Evolutionary conservation across 2,797 vertebrate genomes (phyloP).

Genomic region (Peromyscus attwateri): DNA sequence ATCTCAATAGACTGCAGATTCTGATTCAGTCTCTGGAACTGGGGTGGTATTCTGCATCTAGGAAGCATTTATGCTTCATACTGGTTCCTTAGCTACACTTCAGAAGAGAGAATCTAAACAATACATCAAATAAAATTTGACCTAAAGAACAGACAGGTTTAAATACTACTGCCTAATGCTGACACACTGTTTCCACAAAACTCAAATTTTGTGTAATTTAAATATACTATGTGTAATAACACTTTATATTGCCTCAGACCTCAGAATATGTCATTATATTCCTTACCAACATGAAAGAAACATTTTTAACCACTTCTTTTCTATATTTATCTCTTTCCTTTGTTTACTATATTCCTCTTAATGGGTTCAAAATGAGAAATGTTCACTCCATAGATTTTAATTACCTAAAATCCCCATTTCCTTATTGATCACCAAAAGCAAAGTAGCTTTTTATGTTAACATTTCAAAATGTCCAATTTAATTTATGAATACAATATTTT

Average conservation of each 20-base stretch:
- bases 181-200: background rate
- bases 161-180: background rate
- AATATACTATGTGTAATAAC: constrained; percentile 18
- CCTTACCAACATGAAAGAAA: constrained; percentile 12
- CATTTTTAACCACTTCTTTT: constrained; percentile 76
- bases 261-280: constrained; percentile 45
- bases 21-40: background rate
- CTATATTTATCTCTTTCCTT: constrained; percentile 80
- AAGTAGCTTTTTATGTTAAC: constrained; percentile 84
- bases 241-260: background rate
- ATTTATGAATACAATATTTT: constrained; percentile 84
- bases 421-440: constrained; percentile 83
- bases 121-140: background rate
- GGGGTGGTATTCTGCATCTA: background rate
- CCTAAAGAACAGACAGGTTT: background rate
- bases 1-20: background rate
- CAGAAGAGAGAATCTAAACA: background rate
- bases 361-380: constrained; percentile 81
- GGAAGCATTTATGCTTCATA: background rate
- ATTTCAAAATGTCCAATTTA: constrained; percentile 87
- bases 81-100: background rate
- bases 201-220: background rate
- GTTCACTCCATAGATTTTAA: constrained; percentile 87
- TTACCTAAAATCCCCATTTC: constrained; percentile 86
- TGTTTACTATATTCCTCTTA: constrained; percentile 78